Evolutionary conservation across 2,797 vertebrate species (phyloP).

Genomic region (Picus viridis): DNA sequence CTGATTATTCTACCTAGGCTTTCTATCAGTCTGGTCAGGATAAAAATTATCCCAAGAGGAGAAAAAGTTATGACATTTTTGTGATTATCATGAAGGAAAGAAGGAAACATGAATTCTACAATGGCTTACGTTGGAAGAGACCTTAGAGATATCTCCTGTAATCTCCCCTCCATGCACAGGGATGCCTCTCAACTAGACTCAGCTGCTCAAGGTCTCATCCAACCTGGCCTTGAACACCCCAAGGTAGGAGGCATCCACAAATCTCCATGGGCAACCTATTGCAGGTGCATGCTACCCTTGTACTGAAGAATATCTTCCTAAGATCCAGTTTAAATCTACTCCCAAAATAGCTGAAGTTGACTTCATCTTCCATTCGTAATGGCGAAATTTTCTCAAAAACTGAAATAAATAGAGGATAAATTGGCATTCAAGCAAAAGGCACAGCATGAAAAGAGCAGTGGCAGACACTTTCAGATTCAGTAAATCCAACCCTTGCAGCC

Average conservation of each 20-base stretch:
- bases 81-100: background rate
- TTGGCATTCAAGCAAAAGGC: background rate
- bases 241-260: too few species aligned
- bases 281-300: too few species aligned
- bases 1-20: background rate
- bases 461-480: background rate
- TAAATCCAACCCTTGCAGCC: background rate
- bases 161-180: too few species aligned
- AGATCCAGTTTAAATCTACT: too few species aligned
- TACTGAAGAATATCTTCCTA: too few species aligned
- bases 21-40: background rate
- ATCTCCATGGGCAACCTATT: too few species aligned
- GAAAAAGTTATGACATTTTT: background rate
- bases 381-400: background rate
- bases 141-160: too few species aligned
- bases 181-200: too few species aligned
- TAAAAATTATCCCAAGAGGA: background rate
- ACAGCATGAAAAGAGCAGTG: background rate
- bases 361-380: background rate
- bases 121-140: too few species aligned
- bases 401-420: background rate
- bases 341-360: background rate
- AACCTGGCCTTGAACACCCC: too few species aligned
- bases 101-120: background rate
- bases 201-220: too few species aligned